These are phyloP conservation scores for Parnassius mnemosyne DNA, from an alignment of 2,888 invertebrate species.

Conservation along the genomic window DNA sequence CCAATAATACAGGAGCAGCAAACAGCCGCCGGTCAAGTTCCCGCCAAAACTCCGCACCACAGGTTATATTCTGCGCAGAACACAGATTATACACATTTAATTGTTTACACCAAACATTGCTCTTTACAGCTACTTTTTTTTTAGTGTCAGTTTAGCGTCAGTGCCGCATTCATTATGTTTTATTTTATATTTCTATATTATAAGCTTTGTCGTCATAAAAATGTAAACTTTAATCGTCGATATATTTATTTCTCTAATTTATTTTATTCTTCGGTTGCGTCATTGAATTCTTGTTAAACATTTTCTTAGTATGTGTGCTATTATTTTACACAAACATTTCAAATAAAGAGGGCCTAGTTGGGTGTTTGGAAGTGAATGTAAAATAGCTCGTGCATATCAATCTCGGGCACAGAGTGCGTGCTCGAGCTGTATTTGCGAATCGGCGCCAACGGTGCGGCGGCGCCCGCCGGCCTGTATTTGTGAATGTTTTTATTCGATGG, in stretches of 20 bases:
- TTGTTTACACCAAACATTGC: not conserved
- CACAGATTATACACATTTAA: no score
- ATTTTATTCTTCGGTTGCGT: conserved; percentile 36
- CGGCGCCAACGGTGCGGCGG: conserved; percentile 53
- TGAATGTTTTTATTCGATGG: conserved; percentile 61
- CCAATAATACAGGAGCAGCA: no score
- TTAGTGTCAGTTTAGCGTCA: conserved; percentile 35
- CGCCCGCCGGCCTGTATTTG: conserved; percentile 51
- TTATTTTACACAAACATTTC: not conserved
- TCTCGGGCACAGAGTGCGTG: conserved; percentile 39
- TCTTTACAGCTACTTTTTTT: conserved; percentile 2
- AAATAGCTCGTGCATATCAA: conserved; percentile 53
- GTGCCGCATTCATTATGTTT: not conserved
- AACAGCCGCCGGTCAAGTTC: no score
- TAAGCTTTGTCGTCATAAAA: conserved; percentile 42
- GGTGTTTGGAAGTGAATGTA: conserved; percentile 34
- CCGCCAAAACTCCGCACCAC: no score
- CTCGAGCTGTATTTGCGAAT: conserved; percentile 44
- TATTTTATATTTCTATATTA: conserved; percentile 41
- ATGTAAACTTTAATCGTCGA: conserved; percentile 46
- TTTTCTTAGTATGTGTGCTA: conserved; percentile 20
- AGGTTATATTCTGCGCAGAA: no score
- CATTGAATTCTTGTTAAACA: not conserved
- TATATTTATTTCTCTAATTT: conserved; percentile 41
- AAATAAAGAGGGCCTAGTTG: conserved; percentile 6